A percentile compares a stretch with the other conserved stretches of the same genome.
Evolutionary conservation across 1,140 invertebrate species (phyloP).

Genomic region (Drosophila aff.): DNA sequence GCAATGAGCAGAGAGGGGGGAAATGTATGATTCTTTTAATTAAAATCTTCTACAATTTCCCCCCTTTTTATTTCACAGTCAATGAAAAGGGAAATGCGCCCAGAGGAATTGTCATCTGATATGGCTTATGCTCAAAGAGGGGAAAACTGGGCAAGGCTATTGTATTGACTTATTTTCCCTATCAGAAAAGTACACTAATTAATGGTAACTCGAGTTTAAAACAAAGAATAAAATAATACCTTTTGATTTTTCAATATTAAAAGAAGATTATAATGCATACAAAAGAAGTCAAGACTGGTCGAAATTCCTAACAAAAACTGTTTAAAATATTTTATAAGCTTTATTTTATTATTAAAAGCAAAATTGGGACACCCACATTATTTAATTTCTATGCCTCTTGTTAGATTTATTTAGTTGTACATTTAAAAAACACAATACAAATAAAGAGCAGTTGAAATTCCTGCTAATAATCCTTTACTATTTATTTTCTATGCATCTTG

Average conservation of each 20-base stretch:
- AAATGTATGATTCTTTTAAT: constrained; percentile 28
- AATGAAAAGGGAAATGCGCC: constrained; percentile 21
- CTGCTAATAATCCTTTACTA: neutral
- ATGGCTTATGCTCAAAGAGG: constrained; percentile 3
- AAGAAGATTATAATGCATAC: neutral
- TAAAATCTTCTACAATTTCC: constrained; percentile 30
- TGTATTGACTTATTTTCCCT: neutral
- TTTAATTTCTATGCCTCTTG: too few species aligned
- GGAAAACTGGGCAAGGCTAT: neutral
- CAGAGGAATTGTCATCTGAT: constrained; percentile 23
- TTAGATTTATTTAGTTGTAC: too few species aligned
- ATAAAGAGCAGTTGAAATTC: neutral
- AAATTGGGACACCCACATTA: too few species aligned
- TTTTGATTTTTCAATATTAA: neutral
- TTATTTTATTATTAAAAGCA: too few species aligned
- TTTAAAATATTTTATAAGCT: too few species aligned
- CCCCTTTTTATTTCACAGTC: neutral
- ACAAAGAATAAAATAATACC: neutral
- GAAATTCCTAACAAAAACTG: neutral
- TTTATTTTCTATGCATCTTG: neutral
- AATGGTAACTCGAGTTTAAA: too few species aligned
- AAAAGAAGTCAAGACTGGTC: neutral
- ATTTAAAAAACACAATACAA: neutral
- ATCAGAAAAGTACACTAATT: neutral
- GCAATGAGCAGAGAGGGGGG: neutral